These are phyloP conservation scores for Montipora capitata DNA, from an alignment of 92 coral and sea anemone genomes.

Conservation along the genomic window DNA sequence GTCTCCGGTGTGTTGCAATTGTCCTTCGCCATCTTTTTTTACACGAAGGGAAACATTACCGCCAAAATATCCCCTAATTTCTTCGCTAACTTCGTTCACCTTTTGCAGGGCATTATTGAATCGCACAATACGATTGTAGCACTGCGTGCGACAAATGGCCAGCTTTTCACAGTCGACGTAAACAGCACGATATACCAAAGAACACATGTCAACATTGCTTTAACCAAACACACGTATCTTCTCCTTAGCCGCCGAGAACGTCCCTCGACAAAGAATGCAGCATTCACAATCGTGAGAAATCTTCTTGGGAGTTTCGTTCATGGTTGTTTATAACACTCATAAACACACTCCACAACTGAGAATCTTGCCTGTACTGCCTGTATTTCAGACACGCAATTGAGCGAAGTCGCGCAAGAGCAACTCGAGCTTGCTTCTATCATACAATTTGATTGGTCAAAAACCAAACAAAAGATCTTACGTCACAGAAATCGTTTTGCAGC, in stretches of 20 bases:
- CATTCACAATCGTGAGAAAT: not conserved
- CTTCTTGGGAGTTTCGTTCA: conserved; percentile 5
- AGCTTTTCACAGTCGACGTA: not conserved
- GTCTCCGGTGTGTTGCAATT: not conserved
- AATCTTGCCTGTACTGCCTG: not conserved
- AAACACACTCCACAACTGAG: not conserved
- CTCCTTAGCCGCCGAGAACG: not conserved
- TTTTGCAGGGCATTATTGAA: not conserved
- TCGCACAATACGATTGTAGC: not conserved
- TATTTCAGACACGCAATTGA: too few species aligned
- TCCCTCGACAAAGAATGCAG: not conserved
- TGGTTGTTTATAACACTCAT: not conserved
- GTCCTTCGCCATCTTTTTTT: not conserved
- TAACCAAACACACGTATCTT: conserved; percentile 3
- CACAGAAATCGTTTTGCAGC: too few species aligned
- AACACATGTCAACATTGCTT: not conserved
- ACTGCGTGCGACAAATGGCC: conserved; percentile 10
- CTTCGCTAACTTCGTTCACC: not conserved
- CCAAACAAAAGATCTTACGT: too few species aligned
- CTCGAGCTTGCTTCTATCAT: too few species aligned
- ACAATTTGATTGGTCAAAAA: too few species aligned
- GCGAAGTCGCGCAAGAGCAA: too few species aligned
- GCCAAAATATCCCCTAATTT: conserved; percentile 1
- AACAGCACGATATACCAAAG: conserved; percentile 6
- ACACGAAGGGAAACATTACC: not conserved